Evolutionary conservation across 2,888 invertebrate species (phyloP).

Genomic region (Gastracanthus pulcherrimus): DNA sequence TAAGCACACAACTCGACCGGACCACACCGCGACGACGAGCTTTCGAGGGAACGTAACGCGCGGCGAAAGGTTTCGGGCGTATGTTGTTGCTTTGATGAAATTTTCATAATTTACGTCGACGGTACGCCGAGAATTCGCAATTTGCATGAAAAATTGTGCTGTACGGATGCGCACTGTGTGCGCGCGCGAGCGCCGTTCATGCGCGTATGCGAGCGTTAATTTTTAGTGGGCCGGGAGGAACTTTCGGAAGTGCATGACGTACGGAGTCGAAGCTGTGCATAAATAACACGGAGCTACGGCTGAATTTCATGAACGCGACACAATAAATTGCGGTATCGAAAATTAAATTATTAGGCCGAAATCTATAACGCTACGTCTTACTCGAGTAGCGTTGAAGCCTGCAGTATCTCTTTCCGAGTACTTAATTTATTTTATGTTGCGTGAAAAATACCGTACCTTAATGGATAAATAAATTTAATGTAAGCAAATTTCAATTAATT

Average conservation of each 20-base stretch:
- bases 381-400: neutral
- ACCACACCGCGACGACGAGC: too few species aligned
- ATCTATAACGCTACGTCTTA: neutral
- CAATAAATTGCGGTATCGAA: conserved; percentile 4
- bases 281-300: conserved; percentile 1
- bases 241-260: neutral
- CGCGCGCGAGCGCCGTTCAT: neutral
- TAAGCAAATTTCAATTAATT: neutral
- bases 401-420: neutral
- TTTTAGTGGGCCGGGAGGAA: neutral
- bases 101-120: conserved; percentile 22
- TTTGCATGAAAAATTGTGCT: conserved; percentile 39
- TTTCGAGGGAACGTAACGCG: too few species aligned
- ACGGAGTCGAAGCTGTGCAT: conserved; percentile 1
- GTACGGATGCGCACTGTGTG: neutral
- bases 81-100: conserved; percentile 16
- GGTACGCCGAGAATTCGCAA: neutral
- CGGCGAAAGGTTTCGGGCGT: neutral
- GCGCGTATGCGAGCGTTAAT: neutral
- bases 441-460: neutral
- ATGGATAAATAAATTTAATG: neutral
- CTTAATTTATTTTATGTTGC: neutral
- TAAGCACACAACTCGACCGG: too few species aligned
- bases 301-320: neutral
- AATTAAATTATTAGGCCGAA: conserved; percentile 36